Percentiles rank a stretch among this genome's conserved stretches.
Evolutionary conservation across 2,888 invertebrate genomes (phyloP).

Genomic region (Coleophora flavipennella): DNA sequence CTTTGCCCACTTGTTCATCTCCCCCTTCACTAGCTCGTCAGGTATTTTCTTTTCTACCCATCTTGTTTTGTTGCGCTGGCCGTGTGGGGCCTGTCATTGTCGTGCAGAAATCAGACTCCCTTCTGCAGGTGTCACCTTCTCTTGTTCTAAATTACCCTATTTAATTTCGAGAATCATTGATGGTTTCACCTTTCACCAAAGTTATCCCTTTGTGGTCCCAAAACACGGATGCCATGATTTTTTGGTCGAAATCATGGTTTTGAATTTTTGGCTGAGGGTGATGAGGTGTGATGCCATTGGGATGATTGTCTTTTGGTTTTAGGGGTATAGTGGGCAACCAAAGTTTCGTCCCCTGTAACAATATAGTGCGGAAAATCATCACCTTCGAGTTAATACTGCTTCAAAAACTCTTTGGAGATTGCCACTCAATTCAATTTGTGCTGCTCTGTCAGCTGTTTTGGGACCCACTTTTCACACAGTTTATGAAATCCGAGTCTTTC

Average conservation of each 20-base stretch:
- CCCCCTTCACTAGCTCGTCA: too few species aligned
- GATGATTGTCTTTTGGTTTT: background rate
- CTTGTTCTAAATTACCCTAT: background rate
- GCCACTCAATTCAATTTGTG: slow-evolving; percentile 2
- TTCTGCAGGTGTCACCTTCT: background rate
- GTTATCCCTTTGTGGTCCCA: too few species aligned
- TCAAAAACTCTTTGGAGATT: background rate
- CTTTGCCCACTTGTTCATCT: too few species aligned
- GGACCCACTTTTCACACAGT: slow-evolving; percentile 7
- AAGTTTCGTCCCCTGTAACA: too few species aligned
- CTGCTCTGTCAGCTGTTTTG: slow-evolving; percentile 10
- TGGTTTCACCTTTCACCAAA: background rate
- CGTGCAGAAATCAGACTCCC: background rate
- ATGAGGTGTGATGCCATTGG: background rate
- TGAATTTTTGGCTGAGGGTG: too few species aligned
- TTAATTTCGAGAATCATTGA: background rate
- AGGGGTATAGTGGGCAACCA: too few species aligned
- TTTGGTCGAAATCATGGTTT: too few species aligned
- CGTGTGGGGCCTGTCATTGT: too few species aligned
- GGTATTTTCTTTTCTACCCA: too few species aligned
- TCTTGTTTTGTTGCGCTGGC: too few species aligned
- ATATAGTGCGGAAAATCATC: background rate
- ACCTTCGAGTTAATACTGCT: background rate
- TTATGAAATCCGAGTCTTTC: slow-evolving; percentile 8
- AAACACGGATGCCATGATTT: too few species aligned